Conservation (phyloP, 2,113 vertebrate species). For the Falcunculus frontatus region DNA sequence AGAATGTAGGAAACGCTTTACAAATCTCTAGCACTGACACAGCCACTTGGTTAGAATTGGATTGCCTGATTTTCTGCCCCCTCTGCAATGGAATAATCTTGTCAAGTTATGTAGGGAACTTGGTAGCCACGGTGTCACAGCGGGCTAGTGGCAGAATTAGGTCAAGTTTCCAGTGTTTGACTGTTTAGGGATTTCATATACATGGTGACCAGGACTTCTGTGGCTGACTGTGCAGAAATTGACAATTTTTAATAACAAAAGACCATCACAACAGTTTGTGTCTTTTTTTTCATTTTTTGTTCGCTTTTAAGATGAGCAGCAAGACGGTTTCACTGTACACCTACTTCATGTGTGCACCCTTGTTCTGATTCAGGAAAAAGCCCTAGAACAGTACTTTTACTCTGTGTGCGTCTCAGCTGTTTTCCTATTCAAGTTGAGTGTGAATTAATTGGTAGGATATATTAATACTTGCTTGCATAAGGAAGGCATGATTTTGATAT, state of each 20-base stretch:
- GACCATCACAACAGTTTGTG: rapidly evolving
- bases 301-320: neutral
- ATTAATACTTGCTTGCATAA: neutral
- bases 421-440: neutral
- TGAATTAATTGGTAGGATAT: neutral
- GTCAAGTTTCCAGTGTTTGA: neutral
- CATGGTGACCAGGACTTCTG: neutral
- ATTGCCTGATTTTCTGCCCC: neutral
- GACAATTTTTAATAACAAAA: neutral
- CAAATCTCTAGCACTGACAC: neutral
- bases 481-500: neutral
- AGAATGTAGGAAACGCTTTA: neutral
- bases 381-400: neutral
- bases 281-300: rapidly evolving
- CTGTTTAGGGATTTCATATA: neutral
- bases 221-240: neutral
- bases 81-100: rapidly evolving
- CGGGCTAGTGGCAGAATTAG: neutral
- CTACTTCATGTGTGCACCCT: rapidly evolving
- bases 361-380: neutral
- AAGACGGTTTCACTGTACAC: neutral
- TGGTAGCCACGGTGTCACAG: neutral
- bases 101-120: neutral
- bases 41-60: neutral
- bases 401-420: neutral